Evolutionary conservation across 2,888 invertebrate genomes (phyloP), one percentile per base, ranked within the genome.

Genomic region (Heteromyza rotundicornis): DNA sequence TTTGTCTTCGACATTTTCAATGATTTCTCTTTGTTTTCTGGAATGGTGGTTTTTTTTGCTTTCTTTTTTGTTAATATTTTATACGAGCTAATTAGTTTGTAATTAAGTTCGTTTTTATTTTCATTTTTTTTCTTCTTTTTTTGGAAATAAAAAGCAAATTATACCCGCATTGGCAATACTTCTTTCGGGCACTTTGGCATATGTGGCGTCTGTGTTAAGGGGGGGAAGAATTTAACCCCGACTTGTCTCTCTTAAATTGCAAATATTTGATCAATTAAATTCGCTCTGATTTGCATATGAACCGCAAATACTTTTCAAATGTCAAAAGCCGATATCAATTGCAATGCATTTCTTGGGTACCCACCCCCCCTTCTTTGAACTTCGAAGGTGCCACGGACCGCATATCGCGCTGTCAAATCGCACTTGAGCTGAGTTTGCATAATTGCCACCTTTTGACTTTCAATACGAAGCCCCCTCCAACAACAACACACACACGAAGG

Each of bases 41-140:
- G 40, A 20, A 17, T 47, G n/a, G 5, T 47, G 17, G 32, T 58
- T 27, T 19, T 54, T 36, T 17, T 54, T 54, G n/a, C 17, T 35
- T 36, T 27, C 24, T 27, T 35, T 54, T 47, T 49, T 52, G 32
- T 67, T 64, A 24, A 66, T 67, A 55, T 51, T 61, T 51, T 55
- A 59, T 69, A 66, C 62, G 61, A 19, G 73, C 76, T 77, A 77
- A 77, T 77, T 77, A 76, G 76, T 77, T 77, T 74, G 78, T 74
- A 77, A 77, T 78, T 73, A 78, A 78, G 78, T 78, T 74, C 70
- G 72, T 5, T 20, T 47, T 47, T 47, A 5, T 17, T 47, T 47
- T 17, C 3, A 14, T n/a, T 35, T 56, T 23, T 2, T 44, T 24
- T 56, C 22, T 44, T 22, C 24, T 2, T 47, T 56, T 19, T 12